Percentiles rank a stretch among this genome's conserved stretches.
Evolutionary conservation across 2,113 vertebrate species (phyloP).

Genomic region (Anoplopoma fimbria): DNA sequence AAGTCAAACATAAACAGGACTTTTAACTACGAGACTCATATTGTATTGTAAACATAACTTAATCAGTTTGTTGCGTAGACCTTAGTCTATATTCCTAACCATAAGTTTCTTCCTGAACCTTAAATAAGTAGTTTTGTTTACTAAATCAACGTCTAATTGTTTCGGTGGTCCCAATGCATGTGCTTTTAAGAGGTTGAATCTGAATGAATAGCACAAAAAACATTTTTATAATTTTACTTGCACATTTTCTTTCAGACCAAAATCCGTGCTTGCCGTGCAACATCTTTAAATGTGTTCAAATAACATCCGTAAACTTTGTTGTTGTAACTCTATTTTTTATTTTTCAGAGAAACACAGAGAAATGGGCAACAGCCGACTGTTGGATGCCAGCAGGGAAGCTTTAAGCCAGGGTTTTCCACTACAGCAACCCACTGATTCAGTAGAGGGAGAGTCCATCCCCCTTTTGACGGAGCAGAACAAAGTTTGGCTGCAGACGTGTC

Average conservation of each 20-base stretch:
- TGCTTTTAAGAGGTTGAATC: neutral
- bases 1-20: too few relatives aligned
- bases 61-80: neutral
- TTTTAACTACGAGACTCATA: too few relatives aligned
- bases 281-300: neutral
- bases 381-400: conserved; percentile 36
- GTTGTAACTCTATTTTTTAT: conserved; percentile 7
- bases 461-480: conserved; percentile 34
- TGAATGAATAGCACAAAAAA: too few relatives aligned
- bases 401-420: conserved; percentile 20
- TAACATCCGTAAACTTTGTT: neutral
- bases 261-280: neutral
- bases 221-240: neutral
- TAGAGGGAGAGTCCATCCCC: conserved; percentile 1
- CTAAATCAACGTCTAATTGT: neutral
- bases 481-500: conserved; percentile 25
- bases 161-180: neutral
- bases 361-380: conserved; percentile 7
- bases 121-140: neutral
- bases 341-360: conserved; percentile 7
- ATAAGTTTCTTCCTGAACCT: neutral
- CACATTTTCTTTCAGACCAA: neutral
- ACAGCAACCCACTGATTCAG: conserved; percentile 31
- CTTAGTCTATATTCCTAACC: neutral
- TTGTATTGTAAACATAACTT: neutral